These are phyloP conservation scores for Caprella mutica DNA, from an alignment of 2,888 invertebrate species.

Conservation along the genomic window DNA sequence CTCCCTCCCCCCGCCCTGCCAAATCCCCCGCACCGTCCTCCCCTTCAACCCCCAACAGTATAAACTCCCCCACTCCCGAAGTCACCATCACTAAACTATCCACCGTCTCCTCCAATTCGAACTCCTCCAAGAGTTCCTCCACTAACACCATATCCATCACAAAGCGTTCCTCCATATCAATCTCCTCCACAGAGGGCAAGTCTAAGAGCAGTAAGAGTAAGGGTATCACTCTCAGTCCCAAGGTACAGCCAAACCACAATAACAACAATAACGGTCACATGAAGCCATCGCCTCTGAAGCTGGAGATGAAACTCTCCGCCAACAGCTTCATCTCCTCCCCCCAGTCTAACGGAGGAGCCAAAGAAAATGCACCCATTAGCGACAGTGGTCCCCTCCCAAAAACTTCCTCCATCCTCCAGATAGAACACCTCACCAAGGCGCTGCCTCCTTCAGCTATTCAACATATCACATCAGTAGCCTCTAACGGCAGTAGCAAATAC, in stretches of 20 bases:
- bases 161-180: slow-evolving; percentile 23
- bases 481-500: too few relatives aligned
- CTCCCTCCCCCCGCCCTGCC: slow-evolving; percentile 4
- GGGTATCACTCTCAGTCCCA: background rate
- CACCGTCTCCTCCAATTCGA: slow-evolving; percentile 4
- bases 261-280: background rate
- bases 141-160: slow-evolving; percentile 33
- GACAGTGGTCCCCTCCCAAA: slow-evolving; percentile 23
- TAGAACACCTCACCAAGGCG: slow-evolving; percentile 25
- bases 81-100: slow-evolving; percentile 33
- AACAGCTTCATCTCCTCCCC: background rate
- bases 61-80: slow-evolving; percentile 32
- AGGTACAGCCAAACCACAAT: background rate
- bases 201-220: slow-evolving; percentile 11
- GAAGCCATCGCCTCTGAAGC: too few relatives aligned
- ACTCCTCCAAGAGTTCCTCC: slow-evolving; percentile 13
- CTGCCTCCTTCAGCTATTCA: too few relatives aligned
- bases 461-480: too few relatives aligned
- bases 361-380: slow-evolving; percentile 17
- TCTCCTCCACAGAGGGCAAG: slow-evolving; percentile 10
- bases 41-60: slow-evolving; percentile 16
- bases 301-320: too few relatives aligned
- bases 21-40: slow-evolving; percentile 2
- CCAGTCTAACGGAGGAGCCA: background rate
- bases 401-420: slow-evolving; percentile 29